A percentile compares a stretch with the other conserved stretches of the same genome.
phyloP scores from a whole-genome alignment of 37 sponge, comb jelly and placozoan genomes.

The Mnemiopsis leidyi region DNA sequence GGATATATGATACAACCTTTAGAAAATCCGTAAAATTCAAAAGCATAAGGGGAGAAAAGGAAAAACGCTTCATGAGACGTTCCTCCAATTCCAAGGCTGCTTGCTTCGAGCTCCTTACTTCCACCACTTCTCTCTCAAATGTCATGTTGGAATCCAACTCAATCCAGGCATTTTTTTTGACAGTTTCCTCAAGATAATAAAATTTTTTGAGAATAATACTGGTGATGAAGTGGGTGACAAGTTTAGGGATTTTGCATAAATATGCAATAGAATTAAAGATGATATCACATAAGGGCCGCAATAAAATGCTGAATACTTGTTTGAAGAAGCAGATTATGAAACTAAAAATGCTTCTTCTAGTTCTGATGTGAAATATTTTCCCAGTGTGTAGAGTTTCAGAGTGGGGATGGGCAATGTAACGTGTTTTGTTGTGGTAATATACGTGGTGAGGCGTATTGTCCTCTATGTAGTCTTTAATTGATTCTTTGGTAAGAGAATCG shows the following conservation, averaged over 20 bases:
- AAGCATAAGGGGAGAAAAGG: not conserved
- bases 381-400: not conserved
- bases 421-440: not conserved
- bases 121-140: conserved; percentile 11
- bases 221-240: conserved; percentile 22
- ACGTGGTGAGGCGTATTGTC: not conserved
- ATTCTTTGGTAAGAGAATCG: not conserved
- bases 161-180: conserved; percentile 11
- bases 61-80: not conserved
- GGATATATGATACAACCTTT: not conserved
- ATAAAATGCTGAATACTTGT: not conserved
- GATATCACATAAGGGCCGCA: conserved; percentile 5
- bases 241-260: conserved; percentile 6
- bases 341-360: not conserved
- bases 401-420: not conserved
- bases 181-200: not conserved
- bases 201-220: conserved; percentile 7
- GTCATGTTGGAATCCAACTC: not conserved
- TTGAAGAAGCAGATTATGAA: not conserved
- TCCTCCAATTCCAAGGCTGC: conserved; percentile 3
- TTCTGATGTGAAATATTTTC: conserved; percentile 24
- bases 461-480: not conserved
- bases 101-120: not conserved
- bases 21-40: not conserved
- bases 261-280: conserved; percentile 13